Evolutionary conservation across 2,888 invertebrate species (phyloP), one percentile per base, ranked within the genome.

Genomic region (Luperina nickerlii): DNA sequence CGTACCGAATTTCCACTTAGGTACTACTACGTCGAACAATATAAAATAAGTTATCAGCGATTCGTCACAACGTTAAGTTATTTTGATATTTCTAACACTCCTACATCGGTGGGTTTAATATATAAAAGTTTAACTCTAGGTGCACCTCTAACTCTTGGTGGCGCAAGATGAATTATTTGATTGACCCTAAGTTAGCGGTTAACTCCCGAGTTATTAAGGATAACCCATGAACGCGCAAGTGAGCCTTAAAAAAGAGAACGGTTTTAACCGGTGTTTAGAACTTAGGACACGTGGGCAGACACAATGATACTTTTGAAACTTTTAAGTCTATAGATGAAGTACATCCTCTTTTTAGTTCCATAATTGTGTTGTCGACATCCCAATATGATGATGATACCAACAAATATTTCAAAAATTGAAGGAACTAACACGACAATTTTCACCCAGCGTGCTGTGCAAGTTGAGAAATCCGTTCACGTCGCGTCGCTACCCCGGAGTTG

Each of bases 401-500:
- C 24, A 38, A 60, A 57, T 67, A 60, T 62, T 11, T 18, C 18
- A 32, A 68, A 42, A 68, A 54, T 74, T 27, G 1, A 15, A 66
- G 74, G 20, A 70, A 82, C 60, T 86, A 60, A 54, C 63, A 20
- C 57, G 27, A 60, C 20, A 48, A 68, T 63, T 57, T 69, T 45
- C 51, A 45, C 11, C 67, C 42, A 60, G 32, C 62, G 48, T 24
- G 45, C 65, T 67, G 48, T 70, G 62, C 24, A 67, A 66, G 57
- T 82, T 81, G n/a, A 60, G 65, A 57, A 81, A 82, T 66, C 74
- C 27, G 38, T 62, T 70, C 69, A 82, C 62, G 86, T 82, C 73
- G 51, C 65, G 48, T 82, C 48, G 68, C 68, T 54, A 27, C 63
- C 15, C 54, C 45, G 42, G 24, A 63, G 51, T 60, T 60, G 42